phyloP scores from a whole-genome alignment of 2,113 vertebrate genomes.

The Tupaia tana region DNA sequence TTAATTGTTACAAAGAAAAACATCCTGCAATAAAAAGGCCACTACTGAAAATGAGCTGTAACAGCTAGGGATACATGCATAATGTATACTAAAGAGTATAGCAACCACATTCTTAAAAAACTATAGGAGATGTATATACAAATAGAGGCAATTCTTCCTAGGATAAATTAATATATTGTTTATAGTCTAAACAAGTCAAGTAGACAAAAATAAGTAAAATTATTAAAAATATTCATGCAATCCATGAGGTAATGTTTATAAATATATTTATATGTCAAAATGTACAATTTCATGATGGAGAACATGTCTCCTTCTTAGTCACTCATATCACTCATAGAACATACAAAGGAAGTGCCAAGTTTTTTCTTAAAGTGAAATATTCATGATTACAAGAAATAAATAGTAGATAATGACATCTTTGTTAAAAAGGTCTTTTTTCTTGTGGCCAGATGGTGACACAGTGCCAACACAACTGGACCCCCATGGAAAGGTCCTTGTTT shows the following conservation, averaged over 20 bases:
- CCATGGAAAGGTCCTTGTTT: too few relatives aligned
- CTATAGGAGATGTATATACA: accelerated
- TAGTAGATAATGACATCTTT: not conserved
- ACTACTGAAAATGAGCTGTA: accelerated
- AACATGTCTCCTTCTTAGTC: not conserved
- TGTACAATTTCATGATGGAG: not conserved
- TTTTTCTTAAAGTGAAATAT: not conserved
- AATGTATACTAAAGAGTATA: accelerated
- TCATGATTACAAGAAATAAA: too few relatives aligned
- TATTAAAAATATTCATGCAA: not conserved
- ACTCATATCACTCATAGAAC: accelerated
- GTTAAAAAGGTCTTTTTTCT: not conserved
- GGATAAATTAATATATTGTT: accelerated
- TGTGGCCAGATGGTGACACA: too few relatives aligned
- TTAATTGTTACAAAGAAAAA: too few relatives aligned
- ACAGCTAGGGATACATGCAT: accelerated
- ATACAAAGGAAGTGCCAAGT: accelerated
- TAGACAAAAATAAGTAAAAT: not conserved
- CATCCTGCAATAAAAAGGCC: accelerated
- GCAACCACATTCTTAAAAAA: not conserved
- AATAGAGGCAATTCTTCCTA: accelerated
- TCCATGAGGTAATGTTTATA: not conserved
- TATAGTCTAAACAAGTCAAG: not conserved
- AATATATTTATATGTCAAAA: accelerated
- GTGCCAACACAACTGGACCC: too few relatives aligned